A percentile compares a stretch with the other conserved stretches of the same genome.
Conservation (phyloP, 2,113 vertebrate genomes). For the Tyrannus savana region DNA sequence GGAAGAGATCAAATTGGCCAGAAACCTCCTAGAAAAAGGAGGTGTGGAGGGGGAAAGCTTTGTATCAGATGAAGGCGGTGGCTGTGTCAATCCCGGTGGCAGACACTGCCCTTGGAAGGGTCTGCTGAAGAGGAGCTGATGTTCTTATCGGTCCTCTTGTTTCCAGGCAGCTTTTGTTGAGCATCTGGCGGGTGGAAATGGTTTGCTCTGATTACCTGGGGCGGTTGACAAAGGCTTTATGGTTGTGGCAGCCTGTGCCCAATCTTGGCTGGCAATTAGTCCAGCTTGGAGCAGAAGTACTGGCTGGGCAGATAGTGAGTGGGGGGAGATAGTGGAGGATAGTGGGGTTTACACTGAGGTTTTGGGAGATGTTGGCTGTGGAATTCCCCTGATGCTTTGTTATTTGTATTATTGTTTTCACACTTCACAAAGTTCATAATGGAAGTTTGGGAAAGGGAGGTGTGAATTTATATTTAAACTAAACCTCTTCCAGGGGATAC, state of each 20-base stretch:
- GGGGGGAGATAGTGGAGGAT: rapidly evolving
- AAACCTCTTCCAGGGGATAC: neutral
- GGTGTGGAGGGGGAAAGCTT: rapidly evolving
- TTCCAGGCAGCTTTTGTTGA: neutral
- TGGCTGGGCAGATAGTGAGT: neutral
- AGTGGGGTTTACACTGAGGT: neutral
- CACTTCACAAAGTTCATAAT: rapidly evolving
- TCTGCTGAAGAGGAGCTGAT: neutral
- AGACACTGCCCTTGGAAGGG: neutral
- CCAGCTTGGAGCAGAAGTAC: neutral
- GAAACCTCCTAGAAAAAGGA: neutral
- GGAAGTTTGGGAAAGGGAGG: neutral
- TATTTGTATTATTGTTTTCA: too few species aligned
- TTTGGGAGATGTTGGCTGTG: neutral
- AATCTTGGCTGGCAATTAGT: neutral
- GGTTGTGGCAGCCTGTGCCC: neutral
- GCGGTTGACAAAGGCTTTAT: neutral
- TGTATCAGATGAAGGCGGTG: neutral
- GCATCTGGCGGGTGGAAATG: neutral
- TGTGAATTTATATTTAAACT: neutral
- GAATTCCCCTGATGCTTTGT: neutral
- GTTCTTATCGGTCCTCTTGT: neutral
- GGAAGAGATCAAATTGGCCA: neutral
- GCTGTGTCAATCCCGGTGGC: neutral
- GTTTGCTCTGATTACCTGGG: neutral